Conservation (phyloP, 2,888 invertebrate genomes). For the Mythimna lalbum region DNA sequence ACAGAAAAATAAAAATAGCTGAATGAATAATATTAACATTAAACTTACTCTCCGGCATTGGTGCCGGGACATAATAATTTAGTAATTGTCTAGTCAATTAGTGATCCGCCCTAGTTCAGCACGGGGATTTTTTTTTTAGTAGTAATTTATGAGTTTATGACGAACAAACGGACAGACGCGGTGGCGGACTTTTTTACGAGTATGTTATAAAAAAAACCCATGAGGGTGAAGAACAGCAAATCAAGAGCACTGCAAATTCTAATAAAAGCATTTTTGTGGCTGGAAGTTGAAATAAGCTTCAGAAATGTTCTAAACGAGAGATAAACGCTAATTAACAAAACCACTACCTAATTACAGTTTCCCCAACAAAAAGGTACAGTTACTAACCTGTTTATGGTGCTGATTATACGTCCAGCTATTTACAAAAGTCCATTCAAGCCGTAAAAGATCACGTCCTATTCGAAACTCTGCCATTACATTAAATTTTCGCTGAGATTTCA, state of each 20-base stretch:
- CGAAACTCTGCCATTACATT: slow-evolving; percentile 63
- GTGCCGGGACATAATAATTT: too few relatives aligned
- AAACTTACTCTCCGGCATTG: too few relatives aligned
- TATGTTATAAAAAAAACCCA: too few relatives aligned
- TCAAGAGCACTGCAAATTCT: background rate
- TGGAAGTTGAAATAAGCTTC: background rate
- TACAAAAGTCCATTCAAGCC: slow-evolving; percentile 57
- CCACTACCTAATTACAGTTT: slow-evolving; percentile 40
- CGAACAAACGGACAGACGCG: too few relatives aligned
- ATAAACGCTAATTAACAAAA: slow-evolving; percentile 25
- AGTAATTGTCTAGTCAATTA: too few relatives aligned
- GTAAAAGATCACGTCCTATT: slow-evolving; percentile 57
- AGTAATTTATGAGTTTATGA: too few relatives aligned
- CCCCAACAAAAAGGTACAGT: slow-evolving; percentile 32
- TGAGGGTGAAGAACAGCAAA: too few relatives aligned
- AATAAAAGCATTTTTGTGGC: background rate
- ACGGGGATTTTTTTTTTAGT: too few relatives aligned
- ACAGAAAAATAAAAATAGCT: too few relatives aligned
- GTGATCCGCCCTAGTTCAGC: too few relatives aligned
- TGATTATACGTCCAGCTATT: slow-evolving; percentile 54
- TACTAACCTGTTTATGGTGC: slow-evolving; percentile 40
- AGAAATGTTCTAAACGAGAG: slow-evolving; percentile 22
- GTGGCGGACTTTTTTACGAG: too few relatives aligned
- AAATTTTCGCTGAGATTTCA: slow-evolving; percentile 72
- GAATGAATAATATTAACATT: too few relatives aligned